A percentile compares a stretch with the other conserved stretches of the same genome.
phyloP scores from a whole-genome alignment of 2,113 vertebrate genomes.

The Pogonocichla stellata region DNA sequence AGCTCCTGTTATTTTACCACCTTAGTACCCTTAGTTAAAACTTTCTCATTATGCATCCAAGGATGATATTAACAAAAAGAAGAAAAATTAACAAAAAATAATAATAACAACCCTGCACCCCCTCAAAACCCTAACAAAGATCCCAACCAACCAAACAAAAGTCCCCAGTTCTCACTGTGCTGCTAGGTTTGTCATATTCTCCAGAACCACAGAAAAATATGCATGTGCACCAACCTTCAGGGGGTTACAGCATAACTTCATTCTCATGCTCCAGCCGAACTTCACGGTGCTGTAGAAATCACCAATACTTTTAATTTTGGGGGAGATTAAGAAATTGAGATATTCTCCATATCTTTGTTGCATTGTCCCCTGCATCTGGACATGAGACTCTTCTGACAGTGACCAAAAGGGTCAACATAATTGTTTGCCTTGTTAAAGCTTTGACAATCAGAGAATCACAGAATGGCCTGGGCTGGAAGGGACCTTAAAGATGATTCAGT shows the following conservation, averaged over 20 bases:
- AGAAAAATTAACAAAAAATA: background rate
- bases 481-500: background rate
- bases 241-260: background rate
- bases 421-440: background rate
- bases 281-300: background rate
- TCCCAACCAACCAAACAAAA: background rate
- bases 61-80: background rate
- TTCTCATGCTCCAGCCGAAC: background rate
- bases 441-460: background rate
- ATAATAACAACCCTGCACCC: rapidly evolving
- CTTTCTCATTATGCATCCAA: background rate
- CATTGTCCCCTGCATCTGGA: background rate
- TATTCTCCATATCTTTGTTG: background rate
- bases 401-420: background rate
- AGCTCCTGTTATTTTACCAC: background rate
- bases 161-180: background rate
- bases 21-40: background rate
- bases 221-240: background rate
- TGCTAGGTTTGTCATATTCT: background rate
- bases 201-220: background rate
- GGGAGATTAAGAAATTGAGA: background rate
- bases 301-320: background rate
- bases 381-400: background rate
- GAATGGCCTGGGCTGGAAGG: background rate
- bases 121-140: background rate